Conservation (phyloP, 2,888 invertebrate species). For the Hypena proboscidalis region DNA sequence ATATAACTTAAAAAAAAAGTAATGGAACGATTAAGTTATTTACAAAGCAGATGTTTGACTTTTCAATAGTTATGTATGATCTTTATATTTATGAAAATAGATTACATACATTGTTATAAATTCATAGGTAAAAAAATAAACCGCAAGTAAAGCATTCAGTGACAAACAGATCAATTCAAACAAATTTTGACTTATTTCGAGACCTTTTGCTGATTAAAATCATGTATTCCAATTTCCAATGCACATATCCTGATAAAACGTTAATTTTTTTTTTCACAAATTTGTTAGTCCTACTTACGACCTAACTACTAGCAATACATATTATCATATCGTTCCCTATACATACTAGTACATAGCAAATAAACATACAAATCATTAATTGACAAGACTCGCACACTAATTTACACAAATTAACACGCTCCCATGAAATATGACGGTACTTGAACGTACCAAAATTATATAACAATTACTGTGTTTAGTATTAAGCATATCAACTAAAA, state of each 20-base stretch:
- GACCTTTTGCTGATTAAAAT: no score
- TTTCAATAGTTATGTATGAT: no score
- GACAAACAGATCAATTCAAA: no score
- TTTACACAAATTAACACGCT: conserved; percentile 37
- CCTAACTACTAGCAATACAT: conserved; percentile 40
- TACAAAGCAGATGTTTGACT: no score
- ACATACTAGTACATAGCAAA: conserved; percentile 35
- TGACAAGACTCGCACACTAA: conserved; percentile 50
- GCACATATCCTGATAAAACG: neutral
- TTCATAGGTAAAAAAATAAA: no score
- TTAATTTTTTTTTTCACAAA: conserved; percentile 20
- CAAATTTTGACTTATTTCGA: no score
- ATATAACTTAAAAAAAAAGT: no score
- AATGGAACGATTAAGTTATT: no score
- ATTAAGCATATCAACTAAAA: conserved; percentile 37
- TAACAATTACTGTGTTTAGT: conserved; percentile 33
- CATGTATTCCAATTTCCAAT: no score
- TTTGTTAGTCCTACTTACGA: conserved; percentile 47
- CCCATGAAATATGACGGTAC: conserved; percentile 43
- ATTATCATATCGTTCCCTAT: conserved; percentile 25
- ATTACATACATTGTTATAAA: no score
- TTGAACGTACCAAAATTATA: conserved; percentile 51
- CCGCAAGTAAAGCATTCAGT: no score
- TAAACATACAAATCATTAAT: conserved; percentile 47
- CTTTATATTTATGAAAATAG: no score